phyloP scores from a whole-genome alignment of 2,113 vertebrate species.

The Emydura subglobosa region DNA sequence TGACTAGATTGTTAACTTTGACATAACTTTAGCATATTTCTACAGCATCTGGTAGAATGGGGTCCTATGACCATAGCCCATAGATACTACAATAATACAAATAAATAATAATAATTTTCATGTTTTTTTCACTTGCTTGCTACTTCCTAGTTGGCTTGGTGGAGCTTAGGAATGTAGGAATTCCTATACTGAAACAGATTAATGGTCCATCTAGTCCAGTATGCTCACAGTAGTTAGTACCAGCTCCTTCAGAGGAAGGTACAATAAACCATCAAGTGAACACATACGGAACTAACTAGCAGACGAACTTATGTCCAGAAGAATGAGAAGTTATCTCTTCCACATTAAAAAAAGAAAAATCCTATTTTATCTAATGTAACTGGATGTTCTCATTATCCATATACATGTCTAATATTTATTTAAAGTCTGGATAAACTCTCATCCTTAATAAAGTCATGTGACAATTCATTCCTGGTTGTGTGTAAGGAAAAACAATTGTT shows the following conservation, averaged over 20 bases:
- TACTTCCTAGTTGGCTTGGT: neutral
- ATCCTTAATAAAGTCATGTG: no score
- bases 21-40: neutral
- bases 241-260: neutral
- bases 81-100: no score
- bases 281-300: neutral
- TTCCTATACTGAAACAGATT: neutral
- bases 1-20: neutral
- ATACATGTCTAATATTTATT: no score
- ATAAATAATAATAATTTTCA: no score
- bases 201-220: neutral
- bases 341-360: neutral
- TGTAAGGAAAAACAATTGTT: no score
- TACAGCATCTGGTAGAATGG: neutral
- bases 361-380: neutral
- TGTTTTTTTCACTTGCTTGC: neutral
- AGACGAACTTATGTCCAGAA: rapidly evolving
- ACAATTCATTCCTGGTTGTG: no score
- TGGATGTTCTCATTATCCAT: neutral
- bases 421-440: no score
- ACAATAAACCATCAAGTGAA: neutral
- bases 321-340: rapidly evolving
- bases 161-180: neutral
- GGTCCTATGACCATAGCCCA: no score
- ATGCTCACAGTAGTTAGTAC: no score